Conservation (phyloP, 2,797 vertebrate genomes). For the Gallinago nigripennis region DNA sequence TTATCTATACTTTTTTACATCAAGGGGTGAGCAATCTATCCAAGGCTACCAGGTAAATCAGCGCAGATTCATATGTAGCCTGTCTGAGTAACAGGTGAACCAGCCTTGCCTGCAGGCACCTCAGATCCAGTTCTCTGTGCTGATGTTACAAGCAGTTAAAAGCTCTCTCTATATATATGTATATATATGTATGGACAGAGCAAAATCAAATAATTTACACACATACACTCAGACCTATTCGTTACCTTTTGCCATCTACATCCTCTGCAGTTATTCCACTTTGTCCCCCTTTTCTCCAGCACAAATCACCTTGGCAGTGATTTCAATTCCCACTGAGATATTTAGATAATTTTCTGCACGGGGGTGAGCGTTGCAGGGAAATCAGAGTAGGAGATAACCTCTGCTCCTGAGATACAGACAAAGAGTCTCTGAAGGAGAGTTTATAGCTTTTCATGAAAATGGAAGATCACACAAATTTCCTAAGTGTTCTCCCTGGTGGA, state of each 20-base stretch:
- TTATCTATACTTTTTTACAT: not conserved
- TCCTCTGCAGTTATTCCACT: not conserved
- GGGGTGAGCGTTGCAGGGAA: not conserved
- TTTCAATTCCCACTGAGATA: not conserved
- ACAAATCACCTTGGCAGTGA: not conserved
- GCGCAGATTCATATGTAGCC: not conserved
- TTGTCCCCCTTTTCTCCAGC: not conserved
- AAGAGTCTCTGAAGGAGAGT: not conserved
- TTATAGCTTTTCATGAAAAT: not conserved
- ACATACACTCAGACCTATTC: not conserved
- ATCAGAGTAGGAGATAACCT: not conserved
- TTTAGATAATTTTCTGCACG: not conserved
- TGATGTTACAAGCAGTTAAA: not conserved
- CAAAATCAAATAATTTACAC: not conserved
- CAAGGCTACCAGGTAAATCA: not conserved
- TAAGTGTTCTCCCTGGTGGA: not conserved
- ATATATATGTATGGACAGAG: not conserved
- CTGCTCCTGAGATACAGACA: not conserved
- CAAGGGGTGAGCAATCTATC: not conserved
- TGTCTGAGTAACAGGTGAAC: not conserved
- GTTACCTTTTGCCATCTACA: not conserved
- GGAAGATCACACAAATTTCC: not conserved
- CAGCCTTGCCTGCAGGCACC: not conserved
- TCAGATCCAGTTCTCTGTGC: not conserved
- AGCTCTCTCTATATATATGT: too few relatives aligned